Evolutionary conservation across 2,113 vertebrate species (phyloP), one percentile per base, ranked within the genome.

Genomic region (Bostrychus sinensis): DNA sequence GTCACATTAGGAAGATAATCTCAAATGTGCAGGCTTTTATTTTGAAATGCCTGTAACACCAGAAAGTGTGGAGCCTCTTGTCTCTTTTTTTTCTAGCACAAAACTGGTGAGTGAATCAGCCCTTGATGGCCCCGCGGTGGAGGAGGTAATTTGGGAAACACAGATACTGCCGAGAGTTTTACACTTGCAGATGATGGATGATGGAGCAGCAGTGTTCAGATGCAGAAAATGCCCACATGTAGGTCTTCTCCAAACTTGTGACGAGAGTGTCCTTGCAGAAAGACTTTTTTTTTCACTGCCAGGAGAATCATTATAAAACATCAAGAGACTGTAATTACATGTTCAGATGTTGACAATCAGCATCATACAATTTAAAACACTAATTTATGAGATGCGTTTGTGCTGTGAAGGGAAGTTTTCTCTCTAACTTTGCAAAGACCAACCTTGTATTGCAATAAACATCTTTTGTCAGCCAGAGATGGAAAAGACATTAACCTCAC

Each of bases 101-200:
- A 30, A 17, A 1, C 51, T 34, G 13, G 11, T 39, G 26, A 19
- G 30, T 32, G 46, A 23, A 42, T 17, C 30, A 16, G 19, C 43
- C 43, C 20, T 17, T 46, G 43, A 50, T 26, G 46, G 22, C 23
- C 46, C 46, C 3, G 30, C 26, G 26, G 51, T 55, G 26, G 30
- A 34, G 51, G 26, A 55, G 26, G 16, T 55, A 34, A 55, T 55
- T 55, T 55, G 28, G 51, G 28, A 54, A 54, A 54, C 51, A 54
- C 28, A 51, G 48, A 54, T 26, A 45, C 42, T 45, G 42, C 17
- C 7, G 42, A 45, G 42, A 34, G 51, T 54, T 54, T 55, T 30
- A 55, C 51, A 32, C 26, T 54, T 34, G 30, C 28, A 20, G 28
- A 55, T 55, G 51, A 54, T 54, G 51, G 51, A 54, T 54, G 51